Percentiles rank a stretch among this genome's conserved stretches.
phyloP scores from a whole-genome alignment of 2,113 vertebrate species.

The Willisornis vidua region DNA sequence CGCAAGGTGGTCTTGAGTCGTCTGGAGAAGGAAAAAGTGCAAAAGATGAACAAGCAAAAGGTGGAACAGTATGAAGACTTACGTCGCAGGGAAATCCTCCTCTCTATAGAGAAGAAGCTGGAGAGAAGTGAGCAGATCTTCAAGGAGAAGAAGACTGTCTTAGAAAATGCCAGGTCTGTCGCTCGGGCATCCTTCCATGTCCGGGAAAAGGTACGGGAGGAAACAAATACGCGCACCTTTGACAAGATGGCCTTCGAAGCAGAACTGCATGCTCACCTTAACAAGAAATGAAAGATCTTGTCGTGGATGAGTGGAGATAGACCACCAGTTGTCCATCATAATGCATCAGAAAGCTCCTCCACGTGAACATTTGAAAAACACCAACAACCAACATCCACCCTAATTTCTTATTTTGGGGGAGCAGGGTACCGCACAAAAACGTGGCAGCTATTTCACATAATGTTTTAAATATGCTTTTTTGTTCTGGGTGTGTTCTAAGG shows the following conservation, averaged over 20 bases:
- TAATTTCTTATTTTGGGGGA: constrained; percentile 11
- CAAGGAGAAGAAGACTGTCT: constrained; percentile 86
- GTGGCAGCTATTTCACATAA: constrained; percentile 62
- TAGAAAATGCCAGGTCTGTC: constrained; percentile 93
- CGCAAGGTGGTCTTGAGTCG: constrained; percentile 85
- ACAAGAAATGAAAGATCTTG: constrained; percentile 83
- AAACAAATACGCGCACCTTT: constrained; percentile 93
- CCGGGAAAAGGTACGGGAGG: constrained; percentile 91
- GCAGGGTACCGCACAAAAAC: constrained; percentile 52
- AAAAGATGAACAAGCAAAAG: constrained; percentile 89
- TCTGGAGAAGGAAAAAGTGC: constrained; percentile 90
- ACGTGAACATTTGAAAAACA: neutral
- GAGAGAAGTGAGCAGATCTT: constrained; percentile 97
- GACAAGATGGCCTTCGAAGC: constrained; percentile 97
- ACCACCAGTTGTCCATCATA: neutral
- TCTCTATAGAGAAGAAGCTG: constrained; percentile 94
- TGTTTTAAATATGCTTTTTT: neutral
- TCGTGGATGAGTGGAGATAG: neutral
- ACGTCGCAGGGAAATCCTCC: constrained; percentile 86
- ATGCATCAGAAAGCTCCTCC: neutral
- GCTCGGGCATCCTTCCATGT: constrained; percentile 95
- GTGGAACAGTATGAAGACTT: constrained; percentile 90
- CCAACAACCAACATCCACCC: neutral
- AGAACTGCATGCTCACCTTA: constrained; percentile 88
- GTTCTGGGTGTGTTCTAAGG: neutral